phyloP scores from a whole-genome alignment of 2,113 vertebrate genomes.

The Solea senegalensis region DNA sequence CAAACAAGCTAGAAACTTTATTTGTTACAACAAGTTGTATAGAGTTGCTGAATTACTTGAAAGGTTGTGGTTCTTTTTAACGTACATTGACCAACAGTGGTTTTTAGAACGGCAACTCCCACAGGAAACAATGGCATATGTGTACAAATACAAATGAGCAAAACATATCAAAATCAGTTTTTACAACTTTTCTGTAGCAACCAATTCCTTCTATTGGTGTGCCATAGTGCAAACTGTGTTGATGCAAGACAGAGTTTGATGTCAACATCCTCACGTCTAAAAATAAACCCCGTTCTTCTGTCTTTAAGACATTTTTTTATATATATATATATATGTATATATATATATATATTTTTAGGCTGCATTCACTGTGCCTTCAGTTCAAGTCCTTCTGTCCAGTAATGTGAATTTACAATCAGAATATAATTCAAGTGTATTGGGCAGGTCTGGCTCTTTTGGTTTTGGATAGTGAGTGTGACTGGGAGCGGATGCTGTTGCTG shows the following conservation, averaged over 20 bases:
- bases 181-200: constrained; percentile 91
- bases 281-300: constrained; percentile 42
- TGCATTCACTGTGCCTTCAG: constrained; percentile 81
- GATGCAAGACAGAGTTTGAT: constrained; percentile 84
- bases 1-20: constrained; percentile 86
- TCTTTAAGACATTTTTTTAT: constrained; percentile 76
- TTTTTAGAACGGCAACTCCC: constrained; percentile 92
- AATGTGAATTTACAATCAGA: constrained; percentile 82
- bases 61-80: constrained; percentile 71
- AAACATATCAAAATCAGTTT: constrained; percentile 91
- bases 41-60: constrained; percentile 83
- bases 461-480: constrained; percentile 72
- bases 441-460: constrained; percentile 78
- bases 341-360: constrained; percentile 59
- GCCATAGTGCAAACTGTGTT: constrained; percentile 91
- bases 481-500: constrained; percentile 56
- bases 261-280: constrained; percentile 71
- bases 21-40: constrained; percentile 80
- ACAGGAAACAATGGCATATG: constrained; percentile 91
- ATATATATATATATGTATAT: no score
- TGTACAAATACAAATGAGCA: constrained; percentile 93
- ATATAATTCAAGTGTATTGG: constrained; percentile 90
- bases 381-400: constrained; percentile 87
- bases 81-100: constrained; percentile 89
- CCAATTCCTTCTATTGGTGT: constrained; percentile 90